Conservation (phyloP, 2,113 vertebrate species). For the Eulacestoma nigropectus region DNA sequence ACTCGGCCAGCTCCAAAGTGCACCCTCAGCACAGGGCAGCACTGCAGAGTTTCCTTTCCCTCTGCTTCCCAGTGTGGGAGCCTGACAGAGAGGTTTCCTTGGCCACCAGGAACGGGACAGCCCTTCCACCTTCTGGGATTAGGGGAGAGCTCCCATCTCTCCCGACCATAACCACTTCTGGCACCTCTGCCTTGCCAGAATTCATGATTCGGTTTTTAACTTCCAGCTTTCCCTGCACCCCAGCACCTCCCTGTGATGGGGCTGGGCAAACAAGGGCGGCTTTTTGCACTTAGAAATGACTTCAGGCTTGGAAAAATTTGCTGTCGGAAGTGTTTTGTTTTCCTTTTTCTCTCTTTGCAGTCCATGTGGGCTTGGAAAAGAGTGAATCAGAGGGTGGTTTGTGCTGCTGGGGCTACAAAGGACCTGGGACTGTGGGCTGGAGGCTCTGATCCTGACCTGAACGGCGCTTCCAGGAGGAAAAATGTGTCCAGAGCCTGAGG, state of each 20-base stretch:
- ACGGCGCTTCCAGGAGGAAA: background rate
- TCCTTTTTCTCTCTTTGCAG: background rate
- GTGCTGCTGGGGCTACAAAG: background rate
- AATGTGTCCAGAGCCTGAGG: background rate
- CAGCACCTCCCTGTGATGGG: background rate
- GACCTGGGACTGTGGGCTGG: background rate
- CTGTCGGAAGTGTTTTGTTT: background rate
- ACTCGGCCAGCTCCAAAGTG: background rate
- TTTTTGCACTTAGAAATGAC: constrained; percentile 14
- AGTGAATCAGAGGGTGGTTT: background rate
- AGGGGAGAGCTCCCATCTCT: constrained; percentile 3
- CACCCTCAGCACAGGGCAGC: background rate
- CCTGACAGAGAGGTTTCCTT: background rate
- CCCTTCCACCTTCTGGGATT: background rate
- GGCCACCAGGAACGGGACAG: background rate
- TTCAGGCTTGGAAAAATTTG: constrained; percentile 34
- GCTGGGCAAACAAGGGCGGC: background rate
- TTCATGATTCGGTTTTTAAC: background rate
- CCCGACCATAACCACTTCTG: background rate
- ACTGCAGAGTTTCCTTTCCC: background rate
- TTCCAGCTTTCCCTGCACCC: background rate
- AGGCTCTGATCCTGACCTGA: background rate
- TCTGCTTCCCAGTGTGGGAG: background rate
- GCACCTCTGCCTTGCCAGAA: background rate
- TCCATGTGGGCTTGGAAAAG: background rate